Conservation (phyloP, 1,140 invertebrate species). For the Lysiphlebus fabarum region DNA sequence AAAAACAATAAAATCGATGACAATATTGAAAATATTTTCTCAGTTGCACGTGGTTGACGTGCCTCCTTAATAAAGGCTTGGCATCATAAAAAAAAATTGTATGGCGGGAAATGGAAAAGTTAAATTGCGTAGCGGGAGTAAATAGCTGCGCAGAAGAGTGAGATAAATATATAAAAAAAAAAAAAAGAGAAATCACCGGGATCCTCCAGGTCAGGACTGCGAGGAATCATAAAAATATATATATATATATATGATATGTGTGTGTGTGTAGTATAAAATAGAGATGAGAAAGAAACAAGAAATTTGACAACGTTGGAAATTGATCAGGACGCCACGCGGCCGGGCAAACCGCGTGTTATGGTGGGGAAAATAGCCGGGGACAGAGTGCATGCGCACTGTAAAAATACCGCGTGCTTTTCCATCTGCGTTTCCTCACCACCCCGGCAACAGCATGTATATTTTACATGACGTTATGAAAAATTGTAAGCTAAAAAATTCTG, state of each 20-base stretch:
- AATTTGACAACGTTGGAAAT: constrained; percentile 45
- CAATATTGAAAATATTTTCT: no score
- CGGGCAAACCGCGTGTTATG: constrained; percentile 30
- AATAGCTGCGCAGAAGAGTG: neutral
- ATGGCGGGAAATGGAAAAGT: neutral
- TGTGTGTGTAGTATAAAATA: no score
- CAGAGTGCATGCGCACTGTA: constrained; percentile 43
- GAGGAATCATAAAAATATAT: neutral
- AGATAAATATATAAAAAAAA: constrained; percentile 7
- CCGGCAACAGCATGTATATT: neutral
- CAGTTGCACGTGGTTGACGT: no score
- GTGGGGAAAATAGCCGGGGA: constrained; percentile 42
- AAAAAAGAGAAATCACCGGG: constrained; percentile 15
- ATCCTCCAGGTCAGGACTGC: constrained; percentile 36
- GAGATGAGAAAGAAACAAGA: neutral
- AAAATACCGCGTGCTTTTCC: constrained; percentile 40
- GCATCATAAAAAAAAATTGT: no score
- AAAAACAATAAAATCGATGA: no score
- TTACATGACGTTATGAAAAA: constrained; percentile 1
- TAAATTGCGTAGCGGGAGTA: neutral
- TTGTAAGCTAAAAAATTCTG: no score
- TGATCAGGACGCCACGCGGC: constrained; percentile 55
- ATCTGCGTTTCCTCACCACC: constrained; percentile 7
- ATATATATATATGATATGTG: neutral
- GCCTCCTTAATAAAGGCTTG: no score